Base-by-base conservation (phyloP, 2,113 vertebrate species). In the Cyanistes caeruleus region DNA sequence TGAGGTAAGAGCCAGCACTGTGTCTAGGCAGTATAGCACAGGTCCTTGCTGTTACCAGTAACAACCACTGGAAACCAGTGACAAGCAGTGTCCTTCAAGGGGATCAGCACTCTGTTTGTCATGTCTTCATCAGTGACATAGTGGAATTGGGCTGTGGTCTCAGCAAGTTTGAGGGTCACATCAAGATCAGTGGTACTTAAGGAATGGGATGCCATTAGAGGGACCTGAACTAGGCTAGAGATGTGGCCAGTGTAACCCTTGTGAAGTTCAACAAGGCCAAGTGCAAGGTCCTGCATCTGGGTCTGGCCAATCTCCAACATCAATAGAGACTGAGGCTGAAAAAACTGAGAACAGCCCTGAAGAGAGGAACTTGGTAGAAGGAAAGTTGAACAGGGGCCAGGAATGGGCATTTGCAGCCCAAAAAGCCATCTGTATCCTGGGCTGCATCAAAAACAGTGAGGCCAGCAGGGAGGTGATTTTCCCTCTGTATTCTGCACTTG, bases 1-100 rank as follows among this genome's bases (percentile, higher is more conserved):
- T 86, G 99, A 99, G 99, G 99, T 99, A 98, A 98, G 97, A 65
- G 10, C 19, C 24, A 46, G 11, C 20, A n/a, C 17, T 10, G 11
- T 44, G 31, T 51, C 24, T 43, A 30, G 30, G 24, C 56, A 19
- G 4, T 31, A 10, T 8, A 35, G 52, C 7, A 5, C 25, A 48
- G 23, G 37, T 85, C 22, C 5, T 41, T 4, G 2, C 15, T 51
- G 25, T 25, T 75, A 35, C 31, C 28, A 22, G 19, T 77, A 64
- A 33, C 27, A 44, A 10, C 16, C n/a, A 44, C 21, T 70, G 46
- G 51, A 79, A 91, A 48, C 11, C 48, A 68, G 41, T 74, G 63
- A 73, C 0, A 9, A 56, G 10, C 58, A 24, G 13, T n/a, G 39
- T 56, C 46, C 23, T 46, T 78, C 23, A 31, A n/a, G 46, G 28